Evolutionary conservation across 2,888 invertebrate genomes (phyloP), one percentile per base, ranked within the genome.

Genomic region (Trichogramma dendrolimi): DNA sequence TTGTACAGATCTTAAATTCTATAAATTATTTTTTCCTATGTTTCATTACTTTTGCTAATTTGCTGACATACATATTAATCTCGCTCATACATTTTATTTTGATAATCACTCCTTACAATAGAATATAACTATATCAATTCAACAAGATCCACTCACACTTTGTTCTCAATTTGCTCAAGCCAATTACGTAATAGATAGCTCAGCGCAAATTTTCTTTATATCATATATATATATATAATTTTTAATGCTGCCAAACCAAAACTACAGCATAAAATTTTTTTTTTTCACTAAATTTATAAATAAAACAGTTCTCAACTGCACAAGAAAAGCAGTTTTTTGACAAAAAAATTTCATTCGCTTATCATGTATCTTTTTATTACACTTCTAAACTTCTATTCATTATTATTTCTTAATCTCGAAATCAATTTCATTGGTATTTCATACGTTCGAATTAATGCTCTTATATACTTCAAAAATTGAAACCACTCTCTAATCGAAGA

Each of bases 1-100:
- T 73, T 75, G 73, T 75, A 75, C 74, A 73, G 70, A 65, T 72
- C 67, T 72, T 73, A 72, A 65, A 68, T 65, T 66, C 70, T 69
- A 70, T 60, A 64, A 49, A 61, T 58, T 67, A 70, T 72, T 72
- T 68, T 67, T 58, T 65, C 65, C 70, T 74, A 73, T 69, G 58
- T 67, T 69, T 67, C 68, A 68, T 65, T 65, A 67, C 57, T 64
- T 60, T 55, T 65, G 68, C 64, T 64, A 57, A 55, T 39, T 63
- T 43, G 53, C 65, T 62, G 64, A 62, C 63, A 55, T 64, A 27
- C 27, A 27, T 27, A 43, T 48, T 58, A 63, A 47, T 60, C 53
- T 41, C 49, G 4, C n/a, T 53, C 46, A n/a, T 5, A 49, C 38
- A 11, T 55, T 49, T 55, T 39, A 14, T 59, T 41, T 27, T 4